A percentile compares a stretch with the other conserved stretches of the same genome.
Evolutionary conservation across 2,113 vertebrate species (phyloP).

Genomic region (Malurus alboscapulatus): DNA sequence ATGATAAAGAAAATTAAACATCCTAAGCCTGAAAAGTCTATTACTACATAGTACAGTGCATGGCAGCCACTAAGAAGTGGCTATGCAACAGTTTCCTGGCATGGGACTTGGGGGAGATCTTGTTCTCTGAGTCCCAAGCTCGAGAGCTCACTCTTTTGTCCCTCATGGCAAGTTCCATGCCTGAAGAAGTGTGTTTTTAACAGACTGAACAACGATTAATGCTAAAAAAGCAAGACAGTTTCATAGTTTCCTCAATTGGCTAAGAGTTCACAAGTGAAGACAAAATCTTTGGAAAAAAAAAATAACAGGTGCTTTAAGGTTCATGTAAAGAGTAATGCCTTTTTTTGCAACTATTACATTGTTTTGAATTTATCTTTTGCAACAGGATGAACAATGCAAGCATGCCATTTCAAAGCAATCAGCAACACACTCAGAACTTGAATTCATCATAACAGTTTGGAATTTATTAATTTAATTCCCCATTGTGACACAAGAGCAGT

Average conservation of each 20-base stretch:
- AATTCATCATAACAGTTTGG: conserved; percentile 26
- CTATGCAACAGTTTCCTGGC: neutral
- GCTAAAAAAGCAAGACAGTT: neutral
- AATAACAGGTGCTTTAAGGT: neutral
- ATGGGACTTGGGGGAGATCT: fast-evolving
- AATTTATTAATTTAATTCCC: conserved; percentile 69
- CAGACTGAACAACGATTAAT: neutral
- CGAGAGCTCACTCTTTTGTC: neutral
- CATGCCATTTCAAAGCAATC: neutral
- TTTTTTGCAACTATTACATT: neutral
- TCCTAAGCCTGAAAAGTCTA: neutral
- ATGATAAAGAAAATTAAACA: neutral
- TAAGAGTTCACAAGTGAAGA: neutral
- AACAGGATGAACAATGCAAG: neutral
- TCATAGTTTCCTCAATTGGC: neutral
- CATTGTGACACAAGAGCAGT: conserved; percentile 56
- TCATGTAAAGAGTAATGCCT: neutral
- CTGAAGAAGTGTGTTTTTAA: neutral
- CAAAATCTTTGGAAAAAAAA: neutral
- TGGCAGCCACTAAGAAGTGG: neutral
- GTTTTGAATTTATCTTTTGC: neutral
- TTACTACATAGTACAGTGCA: neutral
- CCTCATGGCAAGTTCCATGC: neutral
- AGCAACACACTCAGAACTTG: conserved; percentile 17
- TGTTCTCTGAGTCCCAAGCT: neutral